Conservation (phyloP, 2,113 vertebrate genomes). For the Caranx ignobilis region DNA sequence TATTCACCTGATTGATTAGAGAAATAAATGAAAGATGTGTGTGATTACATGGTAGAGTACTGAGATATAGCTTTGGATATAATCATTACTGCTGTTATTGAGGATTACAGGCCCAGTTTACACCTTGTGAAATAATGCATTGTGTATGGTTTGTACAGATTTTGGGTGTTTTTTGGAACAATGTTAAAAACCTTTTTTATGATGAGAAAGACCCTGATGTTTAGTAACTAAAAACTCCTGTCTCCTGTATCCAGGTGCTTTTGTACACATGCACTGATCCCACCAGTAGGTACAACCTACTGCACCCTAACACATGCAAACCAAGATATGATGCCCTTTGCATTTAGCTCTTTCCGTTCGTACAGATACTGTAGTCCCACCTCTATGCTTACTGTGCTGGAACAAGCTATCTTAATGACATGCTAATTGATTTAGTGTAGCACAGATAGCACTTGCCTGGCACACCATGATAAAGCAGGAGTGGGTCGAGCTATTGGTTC, state of each 20-base stretch:
- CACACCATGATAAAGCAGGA: conserved; percentile 76
- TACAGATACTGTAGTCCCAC: conserved; percentile 68
- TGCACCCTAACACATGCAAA: conserved; percentile 51
- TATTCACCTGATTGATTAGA: conserved; percentile 15
- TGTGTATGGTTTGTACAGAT: not conserved
- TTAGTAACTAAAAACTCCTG: conserved; percentile 7
- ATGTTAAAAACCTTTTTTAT: conserved; percentile 8
- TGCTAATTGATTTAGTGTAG: conserved; percentile 85
- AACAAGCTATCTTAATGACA: conserved; percentile 85
- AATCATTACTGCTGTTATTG: conserved; percentile 23
- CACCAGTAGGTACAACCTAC: conserved; percentile 42
- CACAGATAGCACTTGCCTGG: conserved; percentile 78
- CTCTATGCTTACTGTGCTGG: conserved; percentile 76
- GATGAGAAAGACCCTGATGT: conserved; percentile 22
- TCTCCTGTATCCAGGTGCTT: conserved; percentile 34
- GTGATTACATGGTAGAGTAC: conserved; percentile 21
- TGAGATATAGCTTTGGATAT: conserved; percentile 20
- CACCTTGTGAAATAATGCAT: not conserved
- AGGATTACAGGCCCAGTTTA: conserved; percentile 24
- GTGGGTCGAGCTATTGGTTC: conserved; percentile 68
- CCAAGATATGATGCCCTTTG: conserved; percentile 71
- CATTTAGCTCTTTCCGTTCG: conserved; percentile 48
- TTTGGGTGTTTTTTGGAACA: not conserved
- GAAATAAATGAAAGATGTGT: conserved; percentile 42
- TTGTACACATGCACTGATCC: conserved; percentile 26